Percentiles rank a stretch among this genome's conserved stretches.
phyloP scores from a whole-genome alignment of 2,797 vertebrate genomes.

The Melopsittacus undulatus region DNA sequence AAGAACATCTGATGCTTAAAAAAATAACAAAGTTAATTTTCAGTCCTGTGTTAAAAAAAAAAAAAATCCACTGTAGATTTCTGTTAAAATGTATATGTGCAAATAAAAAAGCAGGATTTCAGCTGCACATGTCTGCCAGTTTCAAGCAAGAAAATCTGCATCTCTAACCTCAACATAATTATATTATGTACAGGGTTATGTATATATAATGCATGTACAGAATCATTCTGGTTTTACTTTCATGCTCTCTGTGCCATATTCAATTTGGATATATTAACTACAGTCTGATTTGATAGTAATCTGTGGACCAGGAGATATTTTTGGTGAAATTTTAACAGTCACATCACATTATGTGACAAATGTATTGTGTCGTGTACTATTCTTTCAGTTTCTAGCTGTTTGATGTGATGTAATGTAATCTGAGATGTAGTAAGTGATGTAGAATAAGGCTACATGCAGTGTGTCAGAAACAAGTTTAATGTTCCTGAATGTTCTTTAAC shows the following conservation, averaged over 20 bases:
- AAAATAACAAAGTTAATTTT: not conserved
- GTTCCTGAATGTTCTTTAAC: not conserved
- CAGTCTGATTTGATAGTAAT: slow-evolving; percentile 14
- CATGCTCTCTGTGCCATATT: slow-evolving; percentile 10
- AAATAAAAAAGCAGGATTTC: not conserved
- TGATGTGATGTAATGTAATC: not conserved
- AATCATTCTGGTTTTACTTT: not conserved
- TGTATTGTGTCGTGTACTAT: not conserved
- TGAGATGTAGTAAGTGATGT: not conserved
- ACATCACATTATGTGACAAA: not conserved
- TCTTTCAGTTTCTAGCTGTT: not conserved
- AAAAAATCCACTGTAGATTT: not conserved
- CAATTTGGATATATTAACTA: slow-evolving; percentile 3
- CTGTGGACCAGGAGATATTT: not conserved
- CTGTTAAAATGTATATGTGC: not conserved
- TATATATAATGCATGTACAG: not conserved
- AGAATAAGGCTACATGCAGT: not conserved
- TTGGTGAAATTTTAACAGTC: slow-evolving; percentile 4
- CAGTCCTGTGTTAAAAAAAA: not conserved
- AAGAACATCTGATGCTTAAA: not conserved
- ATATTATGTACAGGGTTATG: not conserved
- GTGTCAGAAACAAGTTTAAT: not conserved
- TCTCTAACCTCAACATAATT: not conserved
- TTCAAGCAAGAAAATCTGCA: not conserved
- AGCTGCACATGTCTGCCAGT: not conserved